Percentiles rank a stretch among this genome's conserved stretches.
phyloP scores from a whole-genome alignment of 1,140 invertebrate genomes.

The Anadara kagoshimensis region DNA sequence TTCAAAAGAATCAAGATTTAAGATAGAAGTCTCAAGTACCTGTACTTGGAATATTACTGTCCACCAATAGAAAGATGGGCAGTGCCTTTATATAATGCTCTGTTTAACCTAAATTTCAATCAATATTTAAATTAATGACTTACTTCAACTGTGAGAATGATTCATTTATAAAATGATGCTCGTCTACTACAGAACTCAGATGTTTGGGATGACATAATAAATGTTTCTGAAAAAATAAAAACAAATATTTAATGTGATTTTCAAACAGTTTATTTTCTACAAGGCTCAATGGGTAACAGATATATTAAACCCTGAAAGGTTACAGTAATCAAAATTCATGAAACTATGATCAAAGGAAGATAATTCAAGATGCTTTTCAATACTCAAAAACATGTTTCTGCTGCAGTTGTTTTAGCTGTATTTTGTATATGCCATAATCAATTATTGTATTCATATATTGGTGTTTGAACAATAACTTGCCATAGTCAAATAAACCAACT shows the following conservation, averaged over 20 bases:
- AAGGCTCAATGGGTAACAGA: neutral
- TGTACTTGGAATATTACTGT: no score
- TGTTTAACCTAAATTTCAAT: no score
- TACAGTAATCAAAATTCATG: neutral
- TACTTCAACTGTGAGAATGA: conserved; percentile 72
- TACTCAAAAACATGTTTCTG: neutral
- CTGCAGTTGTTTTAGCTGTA: no score
- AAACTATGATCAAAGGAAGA: neutral
- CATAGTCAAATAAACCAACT: no score
- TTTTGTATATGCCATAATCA: no score
- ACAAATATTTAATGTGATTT: conserved; percentile 3
- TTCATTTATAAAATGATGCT: conserved; percentile 72
- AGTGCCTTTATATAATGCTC: neutral
- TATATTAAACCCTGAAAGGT: no score
- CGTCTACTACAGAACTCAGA: conserved; percentile 71
- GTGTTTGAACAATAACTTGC: no score
- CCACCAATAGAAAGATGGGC: no score
- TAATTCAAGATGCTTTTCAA: neutral
- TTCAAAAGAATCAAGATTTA: no score
- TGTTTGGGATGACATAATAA: conserved; percentile 71
- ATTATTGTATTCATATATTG: no score
- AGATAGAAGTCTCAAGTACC: no score
- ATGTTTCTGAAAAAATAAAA: conserved; percentile 66
- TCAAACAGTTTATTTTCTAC: neutral
- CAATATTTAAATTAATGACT: conserved; percentile 11